A percentile compares a stretch with the other conserved stretches of the same genome.
Evolutionary conservation across 1,140 invertebrate species (phyloP).

Genomic region (Brachystomella parvula): DNA sequence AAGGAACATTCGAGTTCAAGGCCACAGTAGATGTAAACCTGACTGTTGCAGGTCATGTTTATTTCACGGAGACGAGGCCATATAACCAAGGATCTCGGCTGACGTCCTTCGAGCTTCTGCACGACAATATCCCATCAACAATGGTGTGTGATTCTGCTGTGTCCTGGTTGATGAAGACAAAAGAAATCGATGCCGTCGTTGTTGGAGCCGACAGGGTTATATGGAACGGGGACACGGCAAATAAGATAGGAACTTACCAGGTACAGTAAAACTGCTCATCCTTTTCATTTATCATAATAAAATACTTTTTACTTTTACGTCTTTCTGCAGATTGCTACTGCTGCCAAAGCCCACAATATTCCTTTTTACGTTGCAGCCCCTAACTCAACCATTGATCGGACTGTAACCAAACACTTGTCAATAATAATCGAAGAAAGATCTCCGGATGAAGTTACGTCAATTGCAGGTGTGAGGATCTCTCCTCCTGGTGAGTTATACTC

Average conservation of each 20-base stretch:
- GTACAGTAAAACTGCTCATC: slow-evolving; percentile 40
- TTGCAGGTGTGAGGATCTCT: slow-evolving; percentile 73
- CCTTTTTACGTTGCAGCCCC: slow-evolving; percentile 96
- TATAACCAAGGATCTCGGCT: slow-evolving; percentile 94
- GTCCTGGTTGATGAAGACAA: slow-evolving; percentile 75
- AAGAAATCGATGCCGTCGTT: slow-evolving; percentile 66
- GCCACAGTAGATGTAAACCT: background rate
- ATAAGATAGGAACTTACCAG: slow-evolving; percentile 98
- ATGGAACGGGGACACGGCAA: slow-evolving; percentile 95
- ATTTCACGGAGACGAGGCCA: slow-evolving; percentile 93
- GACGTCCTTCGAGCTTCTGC: slow-evolving; percentile 89
- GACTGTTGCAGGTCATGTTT: slow-evolving; percentile 63
- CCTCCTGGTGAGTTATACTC: slow-evolving; percentile 57
- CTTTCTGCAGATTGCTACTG: slow-evolving; percentile 66
- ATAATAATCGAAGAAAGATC: slow-evolving; percentile 93
- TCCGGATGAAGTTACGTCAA: slow-evolving; percentile 76
- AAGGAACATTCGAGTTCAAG: slow-evolving; percentile 35
- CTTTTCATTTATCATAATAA: background rate
- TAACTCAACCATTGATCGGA: slow-evolving; percentile 80
- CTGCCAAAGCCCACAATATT: slow-evolving; percentile 80
- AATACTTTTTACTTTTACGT: slow-evolving; percentile 7
- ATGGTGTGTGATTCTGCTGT: slow-evolving; percentile 94
- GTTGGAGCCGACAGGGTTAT: slow-evolving; percentile 87
- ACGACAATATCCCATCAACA: slow-evolving; percentile 86
- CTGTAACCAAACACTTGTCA: slow-evolving; percentile 64